Conservation (phyloP, 2,888 invertebrate genomes). For the Belgica antarctica region DNA sequence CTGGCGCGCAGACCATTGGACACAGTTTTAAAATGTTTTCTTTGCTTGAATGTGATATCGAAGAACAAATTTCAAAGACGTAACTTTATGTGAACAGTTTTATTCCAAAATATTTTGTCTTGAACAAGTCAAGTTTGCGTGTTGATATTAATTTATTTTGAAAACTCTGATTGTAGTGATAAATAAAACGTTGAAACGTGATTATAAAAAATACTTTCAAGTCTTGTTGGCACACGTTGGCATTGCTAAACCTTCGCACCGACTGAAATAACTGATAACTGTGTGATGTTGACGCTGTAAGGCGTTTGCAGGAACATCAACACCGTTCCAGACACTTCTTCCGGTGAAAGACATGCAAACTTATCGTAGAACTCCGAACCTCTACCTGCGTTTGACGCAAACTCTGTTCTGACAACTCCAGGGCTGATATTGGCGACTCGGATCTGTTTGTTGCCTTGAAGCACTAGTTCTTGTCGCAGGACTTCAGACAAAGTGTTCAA, state of each 20-base stretch:
- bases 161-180: neutral
- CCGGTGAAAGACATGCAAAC: neutral
- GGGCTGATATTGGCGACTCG: neutral
- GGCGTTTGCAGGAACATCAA: neutral
- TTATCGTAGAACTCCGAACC: neutral
- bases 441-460: neutral
- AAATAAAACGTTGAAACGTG: no score
- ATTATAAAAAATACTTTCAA: no score
- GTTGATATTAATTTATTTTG: neutral
- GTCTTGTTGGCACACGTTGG: no score
- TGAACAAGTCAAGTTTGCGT: no score
- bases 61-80: neutral
- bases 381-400: neutral
- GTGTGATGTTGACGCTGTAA: neutral
- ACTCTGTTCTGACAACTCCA: neutral
- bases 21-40: conserved; percentile 33
- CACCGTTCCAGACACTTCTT: neutral
- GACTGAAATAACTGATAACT: neutral
- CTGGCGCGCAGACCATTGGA: conserved; percentile 73
- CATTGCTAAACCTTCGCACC: neutral
- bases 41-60: conserved; percentile 10
- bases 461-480: neutral
- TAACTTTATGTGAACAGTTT: neutral
- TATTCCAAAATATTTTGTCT: neutral
- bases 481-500: neutral